Base-by-base conservation (phyloP, 2,113 vertebrate species). In the Elgaria multicarinata region DNA sequence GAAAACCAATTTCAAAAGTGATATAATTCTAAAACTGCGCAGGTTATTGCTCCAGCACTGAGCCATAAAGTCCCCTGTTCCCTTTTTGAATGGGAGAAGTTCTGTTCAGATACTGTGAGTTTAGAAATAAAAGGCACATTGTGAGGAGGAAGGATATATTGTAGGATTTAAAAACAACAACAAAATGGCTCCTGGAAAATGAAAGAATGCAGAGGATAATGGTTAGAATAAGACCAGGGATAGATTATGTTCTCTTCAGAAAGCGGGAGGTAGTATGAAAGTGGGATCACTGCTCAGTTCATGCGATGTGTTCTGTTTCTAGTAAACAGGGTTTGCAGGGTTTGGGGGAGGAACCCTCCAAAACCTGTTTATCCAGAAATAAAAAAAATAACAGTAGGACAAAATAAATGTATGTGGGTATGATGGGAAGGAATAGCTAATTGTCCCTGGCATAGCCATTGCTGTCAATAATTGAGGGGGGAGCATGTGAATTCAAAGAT, bases 1-100 rank as follows among this genome's bases (percentile, higher is more conserved):
- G 81, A 92, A 80, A 42, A 69, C 39, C 58, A 91, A 89, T 83
- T 75, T 82, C 36, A 77, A 90, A 88, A 71, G 67, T 26, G 36
- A 33, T 1, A 4, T 84, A 82, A 86, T 93, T 83, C 78, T 92
- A 72, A 74, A 18, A 10, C 58, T 55, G 85, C 33, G 77, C 76
- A 13, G 67, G 58, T 76, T 28, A 77, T 64, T 86, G 33, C 82
- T 66, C 33, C 20, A 66, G 78, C 42, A 50, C 2, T 46, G 42
- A 87, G 62, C 74, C 36, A 53, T 87, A 58, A 69, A 87, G 76
- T 79, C 31, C 58, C 31, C 12, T 69, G 58, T 69, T 87, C 18
- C 62, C 18, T 12, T 78, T 53, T 14, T 44, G 87, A 86, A 83
- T 24, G 58, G 39, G 79, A 36, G 71, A 46, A 90, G 24, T 39